Evolutionary conservation across 2,797 vertebrate species (phyloP).

Genomic region (Rallus crepitans): DNA sequence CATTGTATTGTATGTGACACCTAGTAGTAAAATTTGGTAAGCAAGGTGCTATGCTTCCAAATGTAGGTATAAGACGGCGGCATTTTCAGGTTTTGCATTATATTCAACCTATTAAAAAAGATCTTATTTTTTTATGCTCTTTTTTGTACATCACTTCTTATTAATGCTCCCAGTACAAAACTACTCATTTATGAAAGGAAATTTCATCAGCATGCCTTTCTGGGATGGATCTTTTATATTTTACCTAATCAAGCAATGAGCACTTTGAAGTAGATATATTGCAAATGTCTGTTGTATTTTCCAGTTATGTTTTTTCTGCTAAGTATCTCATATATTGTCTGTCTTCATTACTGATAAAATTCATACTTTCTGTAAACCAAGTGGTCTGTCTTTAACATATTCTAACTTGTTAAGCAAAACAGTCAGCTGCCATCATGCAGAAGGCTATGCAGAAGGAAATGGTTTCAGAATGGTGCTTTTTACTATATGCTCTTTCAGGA

Average conservation of each 20-base stretch:
- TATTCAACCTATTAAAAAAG: not conserved
- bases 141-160: not conserved
- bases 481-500: not conserved
- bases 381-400: not conserved
- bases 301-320: not conserved
- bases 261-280: not conserved
- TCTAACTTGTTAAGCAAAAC: not conserved
- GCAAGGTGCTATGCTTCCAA: not conserved
- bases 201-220: not conserved
- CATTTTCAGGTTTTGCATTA: not conserved
- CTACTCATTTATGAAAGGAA: not conserved
- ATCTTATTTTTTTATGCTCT: fast-evolving
- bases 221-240: not conserved
- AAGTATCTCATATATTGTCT: not conserved
- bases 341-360: not conserved
- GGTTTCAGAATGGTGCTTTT: not conserved
- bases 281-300: not conserved
- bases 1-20: not conserved
- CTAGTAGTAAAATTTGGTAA: not conserved
- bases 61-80: not conserved
- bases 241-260: not conserved
- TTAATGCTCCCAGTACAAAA: not conserved
- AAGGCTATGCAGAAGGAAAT: not conserved
- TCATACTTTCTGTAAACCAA: not conserved
- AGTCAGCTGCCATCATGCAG: not conserved